Base-by-base conservation (phyloP, 2,888 invertebrate genomes). In the Campoletis raptor region DNA sequence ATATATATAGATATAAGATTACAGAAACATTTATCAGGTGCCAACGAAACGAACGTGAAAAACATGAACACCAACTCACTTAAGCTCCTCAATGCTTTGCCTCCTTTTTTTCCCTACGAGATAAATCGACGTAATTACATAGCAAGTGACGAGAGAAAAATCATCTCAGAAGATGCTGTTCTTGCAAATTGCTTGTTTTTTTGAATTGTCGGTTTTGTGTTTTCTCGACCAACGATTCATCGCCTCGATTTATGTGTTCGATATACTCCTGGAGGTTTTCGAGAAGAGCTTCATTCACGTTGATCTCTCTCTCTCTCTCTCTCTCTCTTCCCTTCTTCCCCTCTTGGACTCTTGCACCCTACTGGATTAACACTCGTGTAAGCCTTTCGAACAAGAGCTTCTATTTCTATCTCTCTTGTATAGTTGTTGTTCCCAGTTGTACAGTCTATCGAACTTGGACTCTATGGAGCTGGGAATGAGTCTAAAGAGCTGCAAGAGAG, bases 351-450 rank as follows among this genome's bases (percentile, higher is more conserved):
- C 48, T 54, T 48, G 45, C 82, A 73, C 86, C 86, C 80, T 81
- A 54, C 76, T 15, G 86, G 86, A 86, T 86, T 86, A 86, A 83
- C 86, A 86, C 86, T 86, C 83, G 86, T 61, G 61, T 86, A 86
- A 86, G 86, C 86, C 86, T 80, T 83, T 86, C 76, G 83, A 81
- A 83, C 86, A 86, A 86, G 83, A 78, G 78, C 61, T 84, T 73
- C 77, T 83, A 3, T 30, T 3, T 30, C 30, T 15, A 30, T 61
- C 30, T 61, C 61, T 61, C 61, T 30, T 15, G 30, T 30, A 24
- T 61, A 61, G 70, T 72, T 72, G 64, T 67, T 67, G 73, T 83
- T 77, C 15, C 70, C 36, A 42, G 80, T 81, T 72, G 86, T 81
- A 81, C 61, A 24, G 66, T 78, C 66, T 78, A 66, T 79, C 57